Conservation (phyloP, 2,113 vertebrate genomes). For the Oriolus oriolus region DNA sequence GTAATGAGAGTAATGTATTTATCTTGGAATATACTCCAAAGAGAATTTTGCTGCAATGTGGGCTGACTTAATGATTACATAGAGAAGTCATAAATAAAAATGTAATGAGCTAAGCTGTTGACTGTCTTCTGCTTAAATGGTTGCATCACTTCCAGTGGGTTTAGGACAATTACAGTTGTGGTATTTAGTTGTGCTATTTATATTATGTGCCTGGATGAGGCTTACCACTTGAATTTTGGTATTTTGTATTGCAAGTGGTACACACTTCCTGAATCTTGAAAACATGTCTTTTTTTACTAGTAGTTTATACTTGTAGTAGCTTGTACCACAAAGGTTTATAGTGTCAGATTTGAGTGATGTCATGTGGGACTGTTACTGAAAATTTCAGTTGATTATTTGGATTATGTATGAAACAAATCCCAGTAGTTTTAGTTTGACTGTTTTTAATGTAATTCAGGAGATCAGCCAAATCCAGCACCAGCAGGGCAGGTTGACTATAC, state of each 20-base stretch:
- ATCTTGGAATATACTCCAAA: not conserved
- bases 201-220: not conserved
- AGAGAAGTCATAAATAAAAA: not conserved
- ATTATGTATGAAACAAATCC: not conserved
- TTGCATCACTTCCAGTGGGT: not conserved
- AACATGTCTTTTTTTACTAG: not conserved
- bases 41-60: not conserved
- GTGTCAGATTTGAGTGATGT: not conserved
- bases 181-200: not conserved
- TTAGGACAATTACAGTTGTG: not conserved
- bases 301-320: not conserved
- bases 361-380: not conserved
- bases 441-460: conserved; percentile 76
- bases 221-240: not conserved
- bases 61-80: not conserved
- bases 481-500: conserved; percentile 98
- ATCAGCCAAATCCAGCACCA: conserved; percentile 95
- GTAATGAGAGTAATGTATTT: not conserved
- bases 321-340: not conserved
- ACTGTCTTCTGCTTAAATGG: not conserved
- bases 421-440: not conserved
- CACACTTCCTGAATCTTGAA: not conserved
- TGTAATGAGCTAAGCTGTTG: not conserved
- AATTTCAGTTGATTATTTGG: not conserved
- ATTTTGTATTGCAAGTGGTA: not conserved